Evolutionary conservation across 2,113 vertebrate genomes (phyloP).

Genomic region (Pachypanchax playfairii): DNA sequence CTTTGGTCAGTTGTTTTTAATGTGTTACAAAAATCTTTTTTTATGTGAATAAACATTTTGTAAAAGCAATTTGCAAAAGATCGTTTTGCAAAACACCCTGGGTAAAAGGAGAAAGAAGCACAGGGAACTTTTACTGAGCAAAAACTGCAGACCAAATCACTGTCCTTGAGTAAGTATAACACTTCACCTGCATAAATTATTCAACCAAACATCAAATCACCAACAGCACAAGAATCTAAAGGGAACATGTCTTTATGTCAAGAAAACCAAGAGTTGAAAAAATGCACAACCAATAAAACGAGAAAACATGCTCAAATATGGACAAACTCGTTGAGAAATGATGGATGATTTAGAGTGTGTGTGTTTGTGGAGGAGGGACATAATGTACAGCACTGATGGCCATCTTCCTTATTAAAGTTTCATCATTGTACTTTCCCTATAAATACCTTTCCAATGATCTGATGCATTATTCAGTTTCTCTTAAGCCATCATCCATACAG

Average conservation of each 20-base stretch:
- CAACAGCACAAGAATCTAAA: constrained; percentile 1
- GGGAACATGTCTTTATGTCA: constrained; percentile 19
- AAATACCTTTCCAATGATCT: constrained; percentile 78
- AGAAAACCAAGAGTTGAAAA: constrained; percentile 22
- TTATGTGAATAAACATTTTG: background rate
- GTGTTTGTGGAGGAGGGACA: constrained; percentile 26
- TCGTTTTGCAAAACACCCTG: background rate
- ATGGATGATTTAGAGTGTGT: constrained; percentile 8
- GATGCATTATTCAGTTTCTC: constrained; percentile 76
- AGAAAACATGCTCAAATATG: constrained; percentile 16
- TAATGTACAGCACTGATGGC: constrained; percentile 68
- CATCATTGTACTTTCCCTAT: constrained; percentile 72
- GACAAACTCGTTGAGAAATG: constrained; percentile 29
- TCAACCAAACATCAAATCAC: constrained; percentile 21
- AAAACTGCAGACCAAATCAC: background rate
- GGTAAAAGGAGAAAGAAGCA: background rate
- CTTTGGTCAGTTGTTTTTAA: too few species aligned
- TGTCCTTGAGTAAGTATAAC: constrained; percentile 12
- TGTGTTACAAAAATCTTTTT: background rate
- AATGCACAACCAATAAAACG: constrained; percentile 19
- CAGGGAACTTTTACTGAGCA: background rate
- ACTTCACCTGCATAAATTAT: constrained; percentile 27
- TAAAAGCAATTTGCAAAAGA: background rate
- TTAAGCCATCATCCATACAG: constrained; percentile 25
- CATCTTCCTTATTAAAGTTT: constrained; percentile 72